Evolutionary conservation across 2,113 vertebrate genomes (phyloP).

Genomic region (Hymenochirus boettgeri): DNA sequence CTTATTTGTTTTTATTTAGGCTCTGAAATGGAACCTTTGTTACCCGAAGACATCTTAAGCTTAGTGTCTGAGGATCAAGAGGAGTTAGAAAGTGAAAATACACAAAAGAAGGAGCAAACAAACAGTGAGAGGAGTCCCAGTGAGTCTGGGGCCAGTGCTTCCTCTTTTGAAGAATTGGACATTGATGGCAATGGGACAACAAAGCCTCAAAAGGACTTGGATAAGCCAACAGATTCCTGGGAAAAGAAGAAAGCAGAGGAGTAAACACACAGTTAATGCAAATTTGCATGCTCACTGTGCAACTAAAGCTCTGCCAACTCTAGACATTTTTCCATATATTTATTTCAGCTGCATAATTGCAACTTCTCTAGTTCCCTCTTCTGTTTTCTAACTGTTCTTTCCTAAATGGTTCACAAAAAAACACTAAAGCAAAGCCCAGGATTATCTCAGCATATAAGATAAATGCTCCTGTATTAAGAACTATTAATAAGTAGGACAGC

Average conservation of each 20-base stretch:
- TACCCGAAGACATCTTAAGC: conserved; percentile 70
- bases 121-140: conserved; percentile 76
- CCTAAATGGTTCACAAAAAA: too few relatives aligned
- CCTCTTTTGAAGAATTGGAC: conserved; percentile 93
- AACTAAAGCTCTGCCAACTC: too few relatives aligned
- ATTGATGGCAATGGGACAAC: conserved; percentile 63
- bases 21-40: conserved; percentile 59
- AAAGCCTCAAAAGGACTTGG: conserved; percentile 54
- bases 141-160: conserved; percentile 83
- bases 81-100: conserved; percentile 59
- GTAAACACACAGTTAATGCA: too few relatives aligned
- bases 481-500: too few relatives aligned
- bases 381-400: too few relatives aligned
- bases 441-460: too few relatives aligned
- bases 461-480: too few relatives aligned
- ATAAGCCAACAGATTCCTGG: conserved; percentile 52
- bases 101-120: conserved; percentile 59
- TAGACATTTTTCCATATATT: too few relatives aligned
- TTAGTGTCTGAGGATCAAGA: conserved; percentile 78
- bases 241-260: conserved; percentile 61
- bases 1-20: conserved; percentile 5
- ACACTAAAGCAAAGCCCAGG: too few relatives aligned
- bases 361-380: too few relatives aligned
- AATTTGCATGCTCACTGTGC: too few relatives aligned
- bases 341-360: too few relatives aligned